Base-by-base conservation (phyloP, 2,888 invertebrate genomes). In the Oxystoma pomonae region DNA sequence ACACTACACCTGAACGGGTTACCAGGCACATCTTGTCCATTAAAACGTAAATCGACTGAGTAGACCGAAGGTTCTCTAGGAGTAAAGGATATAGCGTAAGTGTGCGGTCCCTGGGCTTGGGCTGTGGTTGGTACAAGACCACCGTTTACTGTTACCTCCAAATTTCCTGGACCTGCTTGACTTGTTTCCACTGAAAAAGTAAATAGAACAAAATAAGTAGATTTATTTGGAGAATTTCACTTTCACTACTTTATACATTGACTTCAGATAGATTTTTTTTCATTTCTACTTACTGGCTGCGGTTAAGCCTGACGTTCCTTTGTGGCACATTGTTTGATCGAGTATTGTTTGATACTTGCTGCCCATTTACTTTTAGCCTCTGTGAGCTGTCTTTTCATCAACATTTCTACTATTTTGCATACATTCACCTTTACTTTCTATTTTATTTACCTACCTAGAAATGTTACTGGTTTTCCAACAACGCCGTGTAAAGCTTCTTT, bases 101-200 rank as follows among this genome's bases (percentile, higher is more conserved):
- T 94, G 76, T 96, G 95, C 21, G 96, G 95, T 22, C 98, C 98
- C 77, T 97, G 95, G 0, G 96, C 96, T 76, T 97, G 96, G 12
- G 97, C 97, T 20, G 95, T 95, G 0, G 97, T 97, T 0, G 98
- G 96, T 35, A 98, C 97, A 66, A 96, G 87, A 0, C 98, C 98
- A 5, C 97, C 96, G 76, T 99, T 98, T 21, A 99, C 98, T 0
- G 97, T 96, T 64, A 99, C 98, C 81, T 99, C 98, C 55, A 99
- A 83, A 81, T 99, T 98, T 19, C 99, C 99, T 0, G 98, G 96
- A 17, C 98, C 99, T 2, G 98, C 98, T 80, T 96, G 94, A 76
- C 96, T 94, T 16, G 98, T 98, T 81, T 99, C 98, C 77, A 99
- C 96, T 93, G 75, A 19, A 62, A 63, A 22, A 18, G n/a, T n/a